phyloP scores from a whole-genome alignment of 2,888 invertebrate species.

The Tanypteryx hageni region DNA sequence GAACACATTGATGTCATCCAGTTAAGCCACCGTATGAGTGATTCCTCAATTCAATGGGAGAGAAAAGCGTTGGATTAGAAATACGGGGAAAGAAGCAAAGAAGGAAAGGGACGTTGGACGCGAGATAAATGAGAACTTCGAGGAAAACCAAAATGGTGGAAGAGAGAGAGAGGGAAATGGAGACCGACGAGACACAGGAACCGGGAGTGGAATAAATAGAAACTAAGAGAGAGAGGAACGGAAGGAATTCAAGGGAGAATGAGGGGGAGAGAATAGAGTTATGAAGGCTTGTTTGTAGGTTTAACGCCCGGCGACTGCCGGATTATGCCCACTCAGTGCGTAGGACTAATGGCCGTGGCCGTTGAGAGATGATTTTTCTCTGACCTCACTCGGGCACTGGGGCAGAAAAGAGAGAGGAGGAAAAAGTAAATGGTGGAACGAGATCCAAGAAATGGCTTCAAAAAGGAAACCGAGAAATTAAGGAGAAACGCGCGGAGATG shows the following conservation, averaged over 20 bases:
- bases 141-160: background rate
- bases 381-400: background rate
- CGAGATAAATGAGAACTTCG: background rate
- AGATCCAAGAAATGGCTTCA: background rate
- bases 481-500: background rate
- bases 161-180: background rate
- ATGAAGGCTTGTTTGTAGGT: background rate
- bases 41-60: conserved; percentile 20
- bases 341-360: background rate
- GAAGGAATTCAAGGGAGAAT: no score
- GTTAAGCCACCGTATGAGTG: background rate
- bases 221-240: no score
- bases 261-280: background rate
- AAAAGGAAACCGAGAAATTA: background rate
- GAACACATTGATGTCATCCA: background rate
- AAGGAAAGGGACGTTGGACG: background rate
- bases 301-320: background rate
- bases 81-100: background rate
- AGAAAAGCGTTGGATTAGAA: background rate
- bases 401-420: background rate
- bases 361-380: conserved; percentile 35
- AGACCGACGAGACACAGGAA: background rate
- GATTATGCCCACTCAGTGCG: background rate
- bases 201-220: background rate
- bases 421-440: background rate